phyloP scores from a whole-genome alignment of 2,888 invertebrate genomes.

The Pharmacophagus antenor region DNA sequence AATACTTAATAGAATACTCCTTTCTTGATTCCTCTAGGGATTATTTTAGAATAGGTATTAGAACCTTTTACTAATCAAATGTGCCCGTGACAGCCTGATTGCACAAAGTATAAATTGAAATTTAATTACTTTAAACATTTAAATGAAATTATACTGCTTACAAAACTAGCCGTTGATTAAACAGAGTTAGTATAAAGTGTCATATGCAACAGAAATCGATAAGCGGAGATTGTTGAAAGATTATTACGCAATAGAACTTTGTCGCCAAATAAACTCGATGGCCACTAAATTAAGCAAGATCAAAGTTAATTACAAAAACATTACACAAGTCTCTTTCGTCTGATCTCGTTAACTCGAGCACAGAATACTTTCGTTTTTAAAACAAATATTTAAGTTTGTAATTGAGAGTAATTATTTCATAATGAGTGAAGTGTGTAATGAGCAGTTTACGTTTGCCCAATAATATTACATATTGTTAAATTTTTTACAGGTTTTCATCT shows the following conservation, averaged over 20 bases:
- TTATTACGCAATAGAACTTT: constrained; percentile 30
- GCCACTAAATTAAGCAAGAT: constrained; percentile 33
- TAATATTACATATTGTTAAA: too few relatives aligned
- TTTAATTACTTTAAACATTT: not conserved
- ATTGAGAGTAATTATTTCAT: not conserved
- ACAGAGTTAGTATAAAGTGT: constrained; percentile 16
- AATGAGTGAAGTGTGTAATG: too few relatives aligned
- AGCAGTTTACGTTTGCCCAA: too few relatives aligned
- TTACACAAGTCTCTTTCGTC: constrained; percentile 30
- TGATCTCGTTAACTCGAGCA: not conserved
- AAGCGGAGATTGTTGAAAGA: constrained; percentile 32
- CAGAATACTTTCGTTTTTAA: not conserved
- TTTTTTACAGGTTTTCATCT: too few relatives aligned
- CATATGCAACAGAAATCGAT: constrained; percentile 29
- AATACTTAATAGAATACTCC: too few relatives aligned
- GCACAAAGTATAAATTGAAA: too few relatives aligned
- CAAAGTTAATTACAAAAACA: constrained; percentile 30
- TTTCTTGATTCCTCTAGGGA: too few relatives aligned
- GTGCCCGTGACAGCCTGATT: too few relatives aligned
- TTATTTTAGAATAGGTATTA: too few relatives aligned
- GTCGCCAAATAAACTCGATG: constrained; percentile 32
- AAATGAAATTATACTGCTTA: not conserved
- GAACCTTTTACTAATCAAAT: too few relatives aligned
- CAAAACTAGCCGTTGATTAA: not conserved
- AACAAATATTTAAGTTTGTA: not conserved